Conservation (phyloP, 2,888 invertebrate genomes). For the Drosophila stalkeri region DNA sequence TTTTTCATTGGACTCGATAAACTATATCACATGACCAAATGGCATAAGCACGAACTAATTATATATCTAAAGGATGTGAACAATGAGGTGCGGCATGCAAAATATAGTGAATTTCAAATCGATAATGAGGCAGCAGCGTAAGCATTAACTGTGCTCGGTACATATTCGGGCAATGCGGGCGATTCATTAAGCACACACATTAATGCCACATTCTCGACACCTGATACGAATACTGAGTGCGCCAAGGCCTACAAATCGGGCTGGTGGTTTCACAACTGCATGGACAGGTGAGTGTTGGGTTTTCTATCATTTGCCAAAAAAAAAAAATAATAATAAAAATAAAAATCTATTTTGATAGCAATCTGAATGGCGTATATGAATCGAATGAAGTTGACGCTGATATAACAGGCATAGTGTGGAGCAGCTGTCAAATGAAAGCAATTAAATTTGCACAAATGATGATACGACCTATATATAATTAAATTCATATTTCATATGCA, state of each 20-base stretch:
- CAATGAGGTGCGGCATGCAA: constrained; percentile 86
- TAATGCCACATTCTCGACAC: constrained; percentile 89
- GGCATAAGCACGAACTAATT: constrained; percentile 86
- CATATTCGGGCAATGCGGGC: constrained; percentile 88
- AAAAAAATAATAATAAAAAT: too few species aligned
- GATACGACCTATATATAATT: constrained; percentile 53
- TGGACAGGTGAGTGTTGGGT: constrained; percentile 86
- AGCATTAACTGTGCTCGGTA: constrained; percentile 88
- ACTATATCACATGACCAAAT: constrained; percentile 85
- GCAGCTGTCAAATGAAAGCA: constrained; percentile 87
- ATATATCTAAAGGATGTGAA: constrained; percentile 88
- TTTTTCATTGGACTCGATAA: constrained; percentile 90
- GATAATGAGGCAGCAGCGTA: constrained; percentile 88
- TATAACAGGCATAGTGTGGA: constrained; percentile 86
- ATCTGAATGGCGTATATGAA: constrained; percentile 88
- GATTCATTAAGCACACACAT: constrained; percentile 89
- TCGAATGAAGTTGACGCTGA: constrained; percentile 55
- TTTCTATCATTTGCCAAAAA: background rate
- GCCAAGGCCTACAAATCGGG: constrained; percentile 88
- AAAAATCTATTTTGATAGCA: constrained; percentile 83
- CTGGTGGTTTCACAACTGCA: constrained; percentile 91
- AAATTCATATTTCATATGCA: background rate
- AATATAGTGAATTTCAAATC: constrained; percentile 88
- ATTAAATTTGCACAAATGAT: constrained; percentile 88
- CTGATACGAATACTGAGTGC: constrained; percentile 89